Conservation (phyloP, 2,888 invertebrate genomes). For the Drosophila algonquin region DNA sequence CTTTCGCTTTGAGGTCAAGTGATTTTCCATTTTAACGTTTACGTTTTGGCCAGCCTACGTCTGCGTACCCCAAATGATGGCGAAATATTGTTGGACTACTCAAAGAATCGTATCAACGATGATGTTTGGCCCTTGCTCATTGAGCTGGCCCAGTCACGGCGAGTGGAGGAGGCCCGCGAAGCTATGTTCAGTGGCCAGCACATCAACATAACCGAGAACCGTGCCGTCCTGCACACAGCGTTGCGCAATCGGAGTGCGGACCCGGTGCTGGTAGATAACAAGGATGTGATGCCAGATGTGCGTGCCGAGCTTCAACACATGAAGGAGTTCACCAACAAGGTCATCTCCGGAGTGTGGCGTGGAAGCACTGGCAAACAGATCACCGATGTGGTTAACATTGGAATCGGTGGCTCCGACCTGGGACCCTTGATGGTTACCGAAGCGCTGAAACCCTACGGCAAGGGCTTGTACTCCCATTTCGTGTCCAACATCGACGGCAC, state of each 20-base stretch:
- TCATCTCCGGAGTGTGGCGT: slow-evolving; percentile 89
- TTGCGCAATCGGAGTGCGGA: slow-evolving; percentile 90
- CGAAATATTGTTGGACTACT: slow-evolving; percentile 96
- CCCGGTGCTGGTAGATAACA: slow-evolving; percentile 92
- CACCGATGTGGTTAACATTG: slow-evolving; percentile 99
- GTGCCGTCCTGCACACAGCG: slow-evolving; percentile 97
- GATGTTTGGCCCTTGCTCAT: slow-evolving; percentile 90
- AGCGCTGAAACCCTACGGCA: slow-evolving; percentile 95
- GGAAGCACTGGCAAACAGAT: slow-evolving; percentile 96
- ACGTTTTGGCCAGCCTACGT: slow-evolving; percentile 86
- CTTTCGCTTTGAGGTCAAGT: slow-evolving; percentile 55
- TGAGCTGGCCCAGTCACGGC: slow-evolving; percentile 91
- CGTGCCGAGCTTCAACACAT: slow-evolving; percentile 96
- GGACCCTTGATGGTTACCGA: slow-evolving; percentile 99
- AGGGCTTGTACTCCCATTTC: slow-evolving; percentile 95
- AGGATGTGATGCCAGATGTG: slow-evolving; percentile 97
- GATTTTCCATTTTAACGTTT: slow-evolving; percentile 18
- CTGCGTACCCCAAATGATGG: slow-evolving; percentile 93
- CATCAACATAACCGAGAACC: slow-evolving; percentile 98
- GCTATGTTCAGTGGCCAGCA: slow-evolving; percentile 97
- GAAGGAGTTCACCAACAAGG: slow-evolving; percentile 94
- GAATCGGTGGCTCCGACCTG: slow-evolving; percentile 99
- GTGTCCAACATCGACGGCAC: slow-evolving; percentile 99
- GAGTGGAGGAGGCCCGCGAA: slow-evolving; percentile 93
- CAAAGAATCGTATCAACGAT: slow-evolving; percentile 96